Evolutionary conservation across 2,888 invertebrate species (phyloP).

Genomic region (Nomada ruficornis): DNA sequence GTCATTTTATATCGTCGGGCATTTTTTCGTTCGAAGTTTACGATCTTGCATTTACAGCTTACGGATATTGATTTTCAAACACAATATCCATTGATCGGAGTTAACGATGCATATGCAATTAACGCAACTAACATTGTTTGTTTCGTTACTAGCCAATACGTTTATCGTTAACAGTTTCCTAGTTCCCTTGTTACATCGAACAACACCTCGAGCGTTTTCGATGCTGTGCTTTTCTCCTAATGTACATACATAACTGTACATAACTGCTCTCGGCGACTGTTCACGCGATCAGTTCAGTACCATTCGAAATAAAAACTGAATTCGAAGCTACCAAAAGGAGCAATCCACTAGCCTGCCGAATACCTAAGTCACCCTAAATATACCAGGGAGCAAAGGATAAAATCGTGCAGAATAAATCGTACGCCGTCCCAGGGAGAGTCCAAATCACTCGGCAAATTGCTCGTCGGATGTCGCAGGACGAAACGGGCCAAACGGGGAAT

Average conservation of each 20-base stretch:
- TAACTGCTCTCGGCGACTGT: not conserved
- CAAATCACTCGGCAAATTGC: slow-evolving; percentile 1
- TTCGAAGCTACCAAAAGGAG: no score
- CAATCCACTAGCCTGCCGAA: not conserved
- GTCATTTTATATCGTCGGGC: no score
- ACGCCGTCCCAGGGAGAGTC: no score
- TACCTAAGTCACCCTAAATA: not conserved
- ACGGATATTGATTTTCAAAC: no score
- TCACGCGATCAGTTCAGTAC: no score
- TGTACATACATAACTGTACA: not conserved
- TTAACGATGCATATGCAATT: not conserved
- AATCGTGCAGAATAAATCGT: slow-evolving; percentile 1
- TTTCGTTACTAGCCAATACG: not conserved
- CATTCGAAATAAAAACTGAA: no score
- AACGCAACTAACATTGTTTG: not conserved
- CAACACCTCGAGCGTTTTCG: not conserved
- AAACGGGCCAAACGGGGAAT: slow-evolving; percentile 38
- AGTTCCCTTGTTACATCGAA: not conserved
- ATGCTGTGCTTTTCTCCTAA: not conserved
- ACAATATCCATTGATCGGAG: not conserved
- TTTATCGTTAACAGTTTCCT: not conserved
- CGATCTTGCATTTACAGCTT: no score
- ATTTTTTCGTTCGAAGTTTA: no score
- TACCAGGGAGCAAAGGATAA: not conserved
- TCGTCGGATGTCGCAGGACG: slow-evolving; percentile 6